Conservation (phyloP, 2,888 invertebrate species). For the Trisateles emortualis region DNA sequence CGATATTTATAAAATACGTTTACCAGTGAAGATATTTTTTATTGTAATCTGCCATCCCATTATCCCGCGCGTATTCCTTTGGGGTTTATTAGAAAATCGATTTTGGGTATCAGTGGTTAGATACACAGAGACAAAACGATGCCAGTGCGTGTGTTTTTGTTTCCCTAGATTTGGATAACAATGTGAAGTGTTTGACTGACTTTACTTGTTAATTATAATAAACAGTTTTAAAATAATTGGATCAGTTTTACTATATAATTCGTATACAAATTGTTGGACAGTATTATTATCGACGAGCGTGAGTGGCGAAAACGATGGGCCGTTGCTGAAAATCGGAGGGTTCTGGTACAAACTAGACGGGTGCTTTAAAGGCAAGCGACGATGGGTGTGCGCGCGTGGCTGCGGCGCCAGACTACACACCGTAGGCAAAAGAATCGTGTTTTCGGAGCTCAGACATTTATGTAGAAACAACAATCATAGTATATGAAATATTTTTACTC, state of each 20-base stretch:
- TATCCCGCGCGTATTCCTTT: background rate
- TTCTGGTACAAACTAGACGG: slow-evolving; percentile 77
- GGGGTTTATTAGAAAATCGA: slow-evolving; percentile 10
- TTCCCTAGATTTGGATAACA: slow-evolving; percentile 1
- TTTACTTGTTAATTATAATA: background rate
- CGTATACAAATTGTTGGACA: slow-evolving; percentile 43
- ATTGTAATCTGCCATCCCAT: slow-evolving; percentile 12
- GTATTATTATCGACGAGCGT: slow-evolving; percentile 38
- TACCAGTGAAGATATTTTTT: slow-evolving; percentile 36
- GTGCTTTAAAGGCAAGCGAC: slow-evolving; percentile 67
- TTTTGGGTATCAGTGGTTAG: slow-evolving; percentile 20
- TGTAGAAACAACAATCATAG: slow-evolving; percentile 65
- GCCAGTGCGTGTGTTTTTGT: slow-evolving; percentile 12
- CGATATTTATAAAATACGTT: slow-evolving; percentile 47
- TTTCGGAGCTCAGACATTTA: slow-evolving; percentile 69
- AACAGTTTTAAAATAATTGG: background rate
- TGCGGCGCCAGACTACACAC: slow-evolving; percentile 81
- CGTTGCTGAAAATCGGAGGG: slow-evolving; percentile 71
- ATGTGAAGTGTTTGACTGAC: background rate
- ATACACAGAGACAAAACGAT: slow-evolving; percentile 10
- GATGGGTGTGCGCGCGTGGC: slow-evolving; percentile 79
- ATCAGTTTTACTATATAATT: slow-evolving; percentile 30
- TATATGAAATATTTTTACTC: slow-evolving; percentile 50
- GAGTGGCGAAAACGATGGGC: slow-evolving; percentile 32
- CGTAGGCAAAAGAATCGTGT: slow-evolving; percentile 72